Percentiles rank a stretch among this genome's conserved stretches.
These are phyloP conservation scores for Achatina immaculata DNA, from an alignment of 1,140 invertebrate genomes.

Conservation along the genomic window DNA sequence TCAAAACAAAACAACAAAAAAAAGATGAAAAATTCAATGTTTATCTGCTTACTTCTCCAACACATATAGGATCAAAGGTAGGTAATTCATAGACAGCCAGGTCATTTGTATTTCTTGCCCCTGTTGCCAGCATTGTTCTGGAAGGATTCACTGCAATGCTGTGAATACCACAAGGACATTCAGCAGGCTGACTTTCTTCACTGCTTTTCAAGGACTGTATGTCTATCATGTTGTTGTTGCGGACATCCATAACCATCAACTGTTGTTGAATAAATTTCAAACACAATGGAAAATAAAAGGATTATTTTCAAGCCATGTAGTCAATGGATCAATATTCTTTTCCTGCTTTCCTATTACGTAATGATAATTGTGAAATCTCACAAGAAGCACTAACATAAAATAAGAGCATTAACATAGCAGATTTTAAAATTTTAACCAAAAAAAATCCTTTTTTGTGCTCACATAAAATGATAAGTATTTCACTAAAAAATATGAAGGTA, in stretches of 20 bases:
- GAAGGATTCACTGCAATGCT: conserved; percentile 95
- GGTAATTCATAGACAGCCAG: conserved; percentile 93
- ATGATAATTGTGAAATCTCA: too few relatives aligned
- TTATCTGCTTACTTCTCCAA: conserved; percentile 81
- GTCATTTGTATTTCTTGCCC: conserved; percentile 91
- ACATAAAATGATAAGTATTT: too few relatives aligned
- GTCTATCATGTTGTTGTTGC: conserved; percentile 82
- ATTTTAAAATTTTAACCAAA: too few relatives aligned
- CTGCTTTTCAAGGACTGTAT: conserved; percentile 78
- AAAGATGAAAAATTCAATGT: too few relatives aligned
- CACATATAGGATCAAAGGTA: conserved; percentile 92
- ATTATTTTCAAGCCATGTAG: neutral
- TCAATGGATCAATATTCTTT: too few relatives aligned
- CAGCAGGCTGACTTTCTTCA: conserved; percentile 71
- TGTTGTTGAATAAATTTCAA: conserved; percentile 70
- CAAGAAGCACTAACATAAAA: too few relatives aligned
- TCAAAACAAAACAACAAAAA: neutral
- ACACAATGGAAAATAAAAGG: neutral
- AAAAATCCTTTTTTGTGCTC: too few relatives aligned
- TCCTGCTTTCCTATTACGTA: too few relatives aligned
- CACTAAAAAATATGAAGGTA: too few relatives aligned
- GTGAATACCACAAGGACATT: conserved; percentile 84
- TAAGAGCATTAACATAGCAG: too few relatives aligned
- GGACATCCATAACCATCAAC: conserved; percentile 87
- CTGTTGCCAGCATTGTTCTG: conserved; percentile 88